Evolutionary conservation across 2,113 vertebrate genomes (phyloP), one percentile per base, ranked within the genome.

Genomic region (Crocuta crocuta): DNA sequence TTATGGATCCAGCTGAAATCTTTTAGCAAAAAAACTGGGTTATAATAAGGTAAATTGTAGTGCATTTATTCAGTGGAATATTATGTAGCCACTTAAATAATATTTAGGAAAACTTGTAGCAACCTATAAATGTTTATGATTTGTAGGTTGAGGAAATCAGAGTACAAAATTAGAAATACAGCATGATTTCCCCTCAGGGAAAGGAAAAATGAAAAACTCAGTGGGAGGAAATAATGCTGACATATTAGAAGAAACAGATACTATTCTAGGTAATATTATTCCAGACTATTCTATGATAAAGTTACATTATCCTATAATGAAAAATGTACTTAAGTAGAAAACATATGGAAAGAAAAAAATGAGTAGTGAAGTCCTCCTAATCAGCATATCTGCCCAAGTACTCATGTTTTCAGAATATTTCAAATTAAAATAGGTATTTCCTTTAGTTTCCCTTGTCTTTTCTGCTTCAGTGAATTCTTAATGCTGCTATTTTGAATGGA

Each of bases 381-480:
- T 79, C 39, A 71, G 21, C 10, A 55, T 90, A 17, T 94, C 65
- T 93, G 4, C 33, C 33, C 17, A 0, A 61, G 21, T 61, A 7
- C 26, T 96, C 61, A n/a, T 10, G 5, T 50, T 76, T 94, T 96
- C 70, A 61, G 45, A 81, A 39, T 92, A 68, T 93, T 81, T 95
- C 82, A 82, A 84, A 80, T 24, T 87, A 65, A 95, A 81, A 82
- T 43, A 45, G 31, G 5, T 90, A 1, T 83, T 91, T 78, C 16
- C 58, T 96, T 55, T 91, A 83, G 16, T 65, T 94, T 61, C 26
- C 31, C 50, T 88, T 79, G 43, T 91, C 43, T 78, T 96, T 88
- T 73, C 63, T 79, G 35, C 53, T 95, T 91, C n/a, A 81, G 16
- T 92, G 50, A 97, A 78, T 92, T 92, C 24, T 82, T 93, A 97